Percentiles rank a stretch among this genome's conserved stretches.
Evolutionary conservation across 1,140 invertebrate species (phyloP).

Genomic region (Zaprionus gabonicus): DNA sequence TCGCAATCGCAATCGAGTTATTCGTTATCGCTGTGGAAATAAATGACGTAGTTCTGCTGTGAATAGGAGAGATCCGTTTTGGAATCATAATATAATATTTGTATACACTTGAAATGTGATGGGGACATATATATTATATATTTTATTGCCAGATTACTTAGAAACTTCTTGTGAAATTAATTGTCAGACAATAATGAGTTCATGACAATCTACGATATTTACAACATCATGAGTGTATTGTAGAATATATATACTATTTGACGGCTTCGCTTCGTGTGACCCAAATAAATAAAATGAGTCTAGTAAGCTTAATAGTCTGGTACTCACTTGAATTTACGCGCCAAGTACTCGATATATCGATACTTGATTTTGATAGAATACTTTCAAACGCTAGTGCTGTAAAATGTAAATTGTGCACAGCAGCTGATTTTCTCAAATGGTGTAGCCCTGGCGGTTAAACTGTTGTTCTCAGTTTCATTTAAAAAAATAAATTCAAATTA

Average conservation of each 20-base stretch:
- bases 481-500: not conserved
- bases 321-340: not conserved
- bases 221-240: not conserved
- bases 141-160: not conserved
- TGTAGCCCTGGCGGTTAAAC: not conserved
- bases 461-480: accelerated
- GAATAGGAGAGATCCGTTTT: not conserved
- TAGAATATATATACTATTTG: too few relatives aligned
- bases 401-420: not conserved
- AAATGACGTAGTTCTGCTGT: not conserved
- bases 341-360: not conserved
- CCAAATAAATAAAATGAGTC: not conserved
- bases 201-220: not conserved
- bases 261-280: too few relatives aligned
- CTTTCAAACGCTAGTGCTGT: not conserved
- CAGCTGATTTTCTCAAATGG: not conserved
- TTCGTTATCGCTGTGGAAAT: conserved; percentile 1
- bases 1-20: not conserved
- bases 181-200: not conserved
- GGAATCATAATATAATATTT: not conserved
- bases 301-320: not conserved
- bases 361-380: not conserved
- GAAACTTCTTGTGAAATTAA: not conserved
- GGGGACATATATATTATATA: not conserved
- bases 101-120: not conserved